Evolutionary conservation across 2,797 vertebrate species (phyloP).

Genomic region (Peromyscus melanophrys): DNA sequence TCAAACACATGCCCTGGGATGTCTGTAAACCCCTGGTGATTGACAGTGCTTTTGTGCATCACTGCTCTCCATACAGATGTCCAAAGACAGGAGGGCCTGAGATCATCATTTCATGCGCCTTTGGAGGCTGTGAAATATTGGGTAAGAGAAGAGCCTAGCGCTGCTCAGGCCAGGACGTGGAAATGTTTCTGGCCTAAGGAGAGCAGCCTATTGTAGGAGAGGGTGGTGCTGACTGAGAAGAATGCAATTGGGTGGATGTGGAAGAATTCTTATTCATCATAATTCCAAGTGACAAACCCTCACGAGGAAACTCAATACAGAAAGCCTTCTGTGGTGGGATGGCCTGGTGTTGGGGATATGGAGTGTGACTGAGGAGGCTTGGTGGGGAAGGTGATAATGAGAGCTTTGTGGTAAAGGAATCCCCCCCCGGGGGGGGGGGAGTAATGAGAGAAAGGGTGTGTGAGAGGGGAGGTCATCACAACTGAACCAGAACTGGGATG

Average conservation of each 20-base stretch:
- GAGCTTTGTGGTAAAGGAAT: background rate
- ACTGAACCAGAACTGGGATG: background rate
- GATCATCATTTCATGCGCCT: background rate
- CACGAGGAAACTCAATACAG: background rate
- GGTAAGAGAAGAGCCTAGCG: background rate
- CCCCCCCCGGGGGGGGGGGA: accelerated
- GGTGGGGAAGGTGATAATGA: background rate
- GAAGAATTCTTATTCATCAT: background rate
- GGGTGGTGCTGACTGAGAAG: background rate
- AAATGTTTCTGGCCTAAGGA: background rate
- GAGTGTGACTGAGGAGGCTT: background rate
- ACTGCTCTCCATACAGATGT: background rate
- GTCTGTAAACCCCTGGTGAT: background rate
- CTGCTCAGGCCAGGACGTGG: background rate
- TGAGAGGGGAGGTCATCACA: background rate
- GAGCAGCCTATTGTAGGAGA: background rate
- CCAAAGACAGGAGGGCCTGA: background rate
- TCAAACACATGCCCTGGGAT: background rate
- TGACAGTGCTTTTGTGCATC: too few relatives aligned
- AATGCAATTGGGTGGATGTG: background rate
- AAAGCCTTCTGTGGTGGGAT: background rate
- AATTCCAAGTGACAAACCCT: background rate
- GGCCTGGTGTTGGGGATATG: accelerated
- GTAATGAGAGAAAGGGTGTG: background rate
- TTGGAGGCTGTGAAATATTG: background rate